phyloP scores from a whole-genome alignment of 2,797 vertebrate genomes.

The Alexandromys oeconomus region DNA sequence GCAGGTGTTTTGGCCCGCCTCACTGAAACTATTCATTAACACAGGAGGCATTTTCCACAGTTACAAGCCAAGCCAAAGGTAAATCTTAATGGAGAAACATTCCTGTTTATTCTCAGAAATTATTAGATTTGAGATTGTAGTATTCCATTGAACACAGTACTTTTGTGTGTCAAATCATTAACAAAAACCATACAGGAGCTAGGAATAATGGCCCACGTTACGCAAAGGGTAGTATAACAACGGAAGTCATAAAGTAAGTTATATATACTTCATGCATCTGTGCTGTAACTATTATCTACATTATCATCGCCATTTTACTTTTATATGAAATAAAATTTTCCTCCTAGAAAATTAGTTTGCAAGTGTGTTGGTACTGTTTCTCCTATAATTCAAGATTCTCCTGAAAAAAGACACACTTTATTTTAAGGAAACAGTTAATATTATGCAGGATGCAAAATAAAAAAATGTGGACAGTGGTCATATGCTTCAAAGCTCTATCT shows the following conservation, averaged over 20 bases:
- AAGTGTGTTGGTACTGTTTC: not conserved
- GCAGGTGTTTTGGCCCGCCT: constrained; percentile 74
- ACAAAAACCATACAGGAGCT: not conserved
- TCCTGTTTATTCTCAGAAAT: constrained; percentile 67
- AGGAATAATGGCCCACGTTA: not conserved
- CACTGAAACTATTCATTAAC: constrained; percentile 77
- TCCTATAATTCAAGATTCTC: not conserved
- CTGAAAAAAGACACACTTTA: not conserved
- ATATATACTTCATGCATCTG: not conserved
- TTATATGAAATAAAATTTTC: constrained; percentile 1
- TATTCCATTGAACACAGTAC: not conserved
- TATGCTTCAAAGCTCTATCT: not conserved
- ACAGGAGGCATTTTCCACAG: constrained; percentile 68
- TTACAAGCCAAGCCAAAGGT: constrained; percentile 42
- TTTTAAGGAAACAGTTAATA: constrained; percentile 23
- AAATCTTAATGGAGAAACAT: constrained; percentile 61
- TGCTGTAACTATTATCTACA: not conserved
- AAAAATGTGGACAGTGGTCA: not conserved
- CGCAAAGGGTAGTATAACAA: not conserved
- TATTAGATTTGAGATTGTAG: constrained; percentile 51
- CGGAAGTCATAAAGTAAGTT: not conserved
- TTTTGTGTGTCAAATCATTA: constrained; percentile 41
- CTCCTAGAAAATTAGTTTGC: constrained; percentile 3
- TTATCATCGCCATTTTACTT: not conserved
- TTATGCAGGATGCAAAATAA: not conserved